Evolutionary conservation across 2,888 invertebrate species (phyloP).

Genomic region (Arenicola marina): DNA sequence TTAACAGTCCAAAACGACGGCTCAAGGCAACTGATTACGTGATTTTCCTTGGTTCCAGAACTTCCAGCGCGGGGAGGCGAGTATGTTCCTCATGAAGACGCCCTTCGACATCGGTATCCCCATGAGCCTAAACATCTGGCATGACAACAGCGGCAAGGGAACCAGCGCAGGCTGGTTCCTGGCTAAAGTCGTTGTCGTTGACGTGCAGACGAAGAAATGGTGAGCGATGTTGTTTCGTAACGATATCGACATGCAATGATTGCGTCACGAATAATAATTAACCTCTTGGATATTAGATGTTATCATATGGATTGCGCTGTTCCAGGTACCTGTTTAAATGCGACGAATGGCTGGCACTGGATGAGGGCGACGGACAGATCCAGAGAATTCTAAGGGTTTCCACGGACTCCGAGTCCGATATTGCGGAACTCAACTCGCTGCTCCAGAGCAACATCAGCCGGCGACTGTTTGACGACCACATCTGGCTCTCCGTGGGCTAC

Average conservation of each 20-base stretch:
- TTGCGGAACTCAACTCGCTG: slow-evolving; percentile 7
- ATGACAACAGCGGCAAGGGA: slow-evolving; percentile 32
- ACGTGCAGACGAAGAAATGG: slow-evolving; percentile 11
- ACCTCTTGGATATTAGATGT: no score
- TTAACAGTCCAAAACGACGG: no score
- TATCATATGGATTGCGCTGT: neutral
- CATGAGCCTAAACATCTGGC: slow-evolving; percentile 32
- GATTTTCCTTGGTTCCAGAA: no score
- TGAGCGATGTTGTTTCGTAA: no score
- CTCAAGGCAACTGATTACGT: no score
- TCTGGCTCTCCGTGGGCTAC: slow-evolving; percentile 63
- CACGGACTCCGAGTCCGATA: neutral
- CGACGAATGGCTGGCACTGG: slow-evolving; percentile 61
- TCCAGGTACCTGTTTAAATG: slow-evolving; percentile 41
- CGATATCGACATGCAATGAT: no score
- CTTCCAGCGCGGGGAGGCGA: slow-evolving; percentile 1
- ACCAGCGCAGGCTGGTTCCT: slow-evolving; percentile 21
- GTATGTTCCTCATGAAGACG: slow-evolving; percentile 11
- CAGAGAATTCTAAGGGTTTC: neutral
- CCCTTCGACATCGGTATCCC: slow-evolving; percentile 2
- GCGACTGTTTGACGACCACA: slow-evolving; percentile 56
- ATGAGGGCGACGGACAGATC: slow-evolving; percentile 40
- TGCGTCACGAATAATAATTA: no score
- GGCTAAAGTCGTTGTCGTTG: slow-evolving; percentile 20
- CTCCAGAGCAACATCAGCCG: slow-evolving; percentile 11